phyloP scores from a whole-genome alignment of 2,797 vertebrate species.

The Thalassophryne amazonica region DNA sequence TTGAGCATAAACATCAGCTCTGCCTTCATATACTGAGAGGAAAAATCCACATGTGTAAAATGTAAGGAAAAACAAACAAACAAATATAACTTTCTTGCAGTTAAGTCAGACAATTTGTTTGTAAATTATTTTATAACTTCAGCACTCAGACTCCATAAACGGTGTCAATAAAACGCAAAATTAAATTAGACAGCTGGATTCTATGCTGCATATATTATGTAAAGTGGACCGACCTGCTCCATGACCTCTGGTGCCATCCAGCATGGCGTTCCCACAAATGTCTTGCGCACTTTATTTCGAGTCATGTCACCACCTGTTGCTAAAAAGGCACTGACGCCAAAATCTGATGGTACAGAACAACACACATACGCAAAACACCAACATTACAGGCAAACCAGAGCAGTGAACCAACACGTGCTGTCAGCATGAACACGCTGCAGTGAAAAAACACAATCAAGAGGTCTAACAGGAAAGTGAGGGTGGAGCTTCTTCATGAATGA shows the following conservation, averaged over 20 bases:
- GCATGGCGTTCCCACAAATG: constrained; percentile 96
- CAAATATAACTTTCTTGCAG: background rate
- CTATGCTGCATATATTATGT: no score
- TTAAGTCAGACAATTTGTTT: no score
- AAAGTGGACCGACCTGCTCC: constrained; percentile 85
- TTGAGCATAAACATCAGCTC: background rate
- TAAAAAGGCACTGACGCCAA: constrained; percentile 95
- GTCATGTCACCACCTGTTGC: constrained; percentile 97
- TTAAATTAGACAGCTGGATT: no score
- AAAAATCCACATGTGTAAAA: background rate
- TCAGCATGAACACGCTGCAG: background rate
- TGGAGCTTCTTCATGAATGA: constrained; percentile 8
- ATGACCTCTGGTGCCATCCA: constrained; percentile 99
- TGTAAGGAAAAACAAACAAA: background rate
- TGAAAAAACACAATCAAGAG: background rate
- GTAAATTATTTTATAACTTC: no score
- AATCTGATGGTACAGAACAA: constrained; percentile 74
- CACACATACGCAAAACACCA: background rate
- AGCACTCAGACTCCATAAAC: no score
- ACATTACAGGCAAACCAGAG: background rate
- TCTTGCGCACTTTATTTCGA: constrained; percentile 97
- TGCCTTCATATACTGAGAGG: background rate
- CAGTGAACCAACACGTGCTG: background rate
- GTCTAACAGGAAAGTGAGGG: background rate
- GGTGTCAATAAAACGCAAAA: no score